These are phyloP conservation scores for Colius striatus DNA, from an alignment of 2,113 vertebrate genomes.

Conservation along the genomic window DNA sequence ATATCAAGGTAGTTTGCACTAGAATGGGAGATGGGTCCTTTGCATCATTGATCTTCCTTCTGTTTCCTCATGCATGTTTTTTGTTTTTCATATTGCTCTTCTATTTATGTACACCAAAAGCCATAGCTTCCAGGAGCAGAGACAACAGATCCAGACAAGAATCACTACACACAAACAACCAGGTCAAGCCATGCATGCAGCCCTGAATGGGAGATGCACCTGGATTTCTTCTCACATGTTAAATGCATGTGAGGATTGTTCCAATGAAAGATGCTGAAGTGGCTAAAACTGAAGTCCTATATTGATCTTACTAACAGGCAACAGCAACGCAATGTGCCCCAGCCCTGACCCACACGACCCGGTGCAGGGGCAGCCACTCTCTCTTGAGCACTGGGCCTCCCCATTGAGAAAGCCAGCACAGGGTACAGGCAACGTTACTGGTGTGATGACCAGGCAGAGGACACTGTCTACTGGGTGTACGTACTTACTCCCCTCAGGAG, in stretches of 20 bases:
- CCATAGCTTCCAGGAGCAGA: not conserved
- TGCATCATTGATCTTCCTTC: not conserved
- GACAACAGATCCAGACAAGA: not conserved
- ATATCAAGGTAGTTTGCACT: not conserved
- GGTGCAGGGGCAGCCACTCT: not conserved
- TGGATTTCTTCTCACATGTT: not conserved
- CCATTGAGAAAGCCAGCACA: not conserved
- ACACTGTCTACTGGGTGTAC: not conserved
- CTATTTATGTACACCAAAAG: not conserved
- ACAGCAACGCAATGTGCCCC: not conserved
- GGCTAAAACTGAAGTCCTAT: not conserved
- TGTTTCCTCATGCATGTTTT: not conserved
- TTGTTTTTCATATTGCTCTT: not conserved
- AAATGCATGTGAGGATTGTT: not conserved
- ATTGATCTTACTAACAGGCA: slow-evolving; percentile 27
- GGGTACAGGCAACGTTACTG: not conserved
- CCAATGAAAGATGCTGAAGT: slow-evolving; percentile 1
- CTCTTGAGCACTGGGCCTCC: not conserved
- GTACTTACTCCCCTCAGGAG: not conserved
- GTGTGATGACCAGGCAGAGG: not conserved
- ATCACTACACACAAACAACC: not conserved
- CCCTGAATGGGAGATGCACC: not conserved
- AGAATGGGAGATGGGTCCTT: not conserved
- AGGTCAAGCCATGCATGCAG: not conserved
- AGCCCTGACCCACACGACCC: not conserved